phyloP scores from a whole-genome alignment of 1,140 invertebrate genomes.

The Saccostrea cuccullata region DNA sequence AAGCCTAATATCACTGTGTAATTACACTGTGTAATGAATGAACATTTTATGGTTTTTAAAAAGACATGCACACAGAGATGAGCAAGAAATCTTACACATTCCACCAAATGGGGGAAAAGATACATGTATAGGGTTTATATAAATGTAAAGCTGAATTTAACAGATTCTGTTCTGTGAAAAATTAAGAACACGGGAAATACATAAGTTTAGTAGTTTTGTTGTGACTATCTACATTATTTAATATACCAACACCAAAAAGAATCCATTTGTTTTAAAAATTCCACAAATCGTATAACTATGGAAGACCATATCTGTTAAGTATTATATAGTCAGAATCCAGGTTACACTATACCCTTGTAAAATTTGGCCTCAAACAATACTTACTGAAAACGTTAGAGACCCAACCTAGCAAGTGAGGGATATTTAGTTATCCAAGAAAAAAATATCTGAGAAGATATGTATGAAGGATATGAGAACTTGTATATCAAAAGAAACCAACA shows the following conservation, averaged over 20 bases:
- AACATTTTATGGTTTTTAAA: no score
- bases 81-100: no score
- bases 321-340: neutral
- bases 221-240: neutral
- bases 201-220: neutral
- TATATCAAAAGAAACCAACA: no score
- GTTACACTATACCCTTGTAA: neutral
- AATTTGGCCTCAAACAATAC: neutral
- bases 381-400: conserved; percentile 7
- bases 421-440: neutral
- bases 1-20: no score
- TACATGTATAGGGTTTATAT: neutral
- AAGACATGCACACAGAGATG: no score
- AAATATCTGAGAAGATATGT: neutral
- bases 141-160: neutral
- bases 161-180: neutral
- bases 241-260: neutral
- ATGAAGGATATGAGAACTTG: neutral
- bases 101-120: no score
- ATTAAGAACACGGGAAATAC: no score
- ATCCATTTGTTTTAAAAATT: neutral
- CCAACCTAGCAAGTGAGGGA: neutral
- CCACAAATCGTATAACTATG: neutral
- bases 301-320: neutral
- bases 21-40: no score